Base-by-base conservation (phyloP, 2,888 invertebrate genomes). In the Ectropis crepuscularia region DNA sequence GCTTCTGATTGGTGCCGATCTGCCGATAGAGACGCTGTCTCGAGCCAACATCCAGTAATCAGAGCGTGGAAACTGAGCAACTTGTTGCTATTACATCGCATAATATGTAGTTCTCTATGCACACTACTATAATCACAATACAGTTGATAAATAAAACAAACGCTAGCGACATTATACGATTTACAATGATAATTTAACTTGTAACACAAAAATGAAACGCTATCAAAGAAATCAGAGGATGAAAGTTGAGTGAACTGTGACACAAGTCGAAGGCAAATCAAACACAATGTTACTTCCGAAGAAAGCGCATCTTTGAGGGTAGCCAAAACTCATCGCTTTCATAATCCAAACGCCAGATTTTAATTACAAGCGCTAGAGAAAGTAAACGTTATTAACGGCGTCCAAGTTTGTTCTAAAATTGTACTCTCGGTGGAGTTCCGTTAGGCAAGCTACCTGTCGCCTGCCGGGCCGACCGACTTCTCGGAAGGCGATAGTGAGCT, bases 31-130 rank as follows among this genome's bases (percentile, higher is more conserved):
- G 90, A 89, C 86, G 86, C 82, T 86, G 89, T 89, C 90, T 90
- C 88, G 90, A 91, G 92, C 89, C 92, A 92, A 92, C 90, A 92
- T 90, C 92, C 92, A 92, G 80, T 90, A 90, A 92, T 91, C 90
- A 92, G 92, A 92, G 91, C 92, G 92, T 92, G 91, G 90, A 90
- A 92, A 89, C 91, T 90, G 90, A 88, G 81, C 80, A 76, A 86
- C 81, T 84, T 84, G 88, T 83, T 85, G 81, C 84, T 79, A 79
- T 79, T 80, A 74, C 74, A 69, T 71, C 72, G 71, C 72, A 63
- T 64, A 67, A 61, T 63, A 69, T 78, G 81, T 74, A 79, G 75
- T 74, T 74, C 80, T 83, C 74, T 86, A 77, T 73, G 45, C 46
- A 73, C 73, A 68, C 70, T 53, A 39, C 61, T 79, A 84, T 63